These are phyloP conservation scores for Bradynema listronoti DNA, from an alignment of 1,140 invertebrate genomes.

Conservation along the genomic window DNA sequence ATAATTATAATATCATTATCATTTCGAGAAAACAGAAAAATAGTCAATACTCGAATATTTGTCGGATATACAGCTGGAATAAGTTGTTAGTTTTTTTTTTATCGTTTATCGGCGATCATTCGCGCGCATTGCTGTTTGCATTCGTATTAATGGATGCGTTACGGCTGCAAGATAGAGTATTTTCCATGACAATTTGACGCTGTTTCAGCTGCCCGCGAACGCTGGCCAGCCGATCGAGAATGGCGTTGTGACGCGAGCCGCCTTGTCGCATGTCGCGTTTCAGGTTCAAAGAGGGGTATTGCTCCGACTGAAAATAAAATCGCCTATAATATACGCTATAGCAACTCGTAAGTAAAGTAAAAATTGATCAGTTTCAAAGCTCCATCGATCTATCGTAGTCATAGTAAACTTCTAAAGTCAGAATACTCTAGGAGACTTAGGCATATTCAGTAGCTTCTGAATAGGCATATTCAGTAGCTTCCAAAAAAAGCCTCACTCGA, in stretches of 20 bases:
- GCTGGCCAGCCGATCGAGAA: conserved; percentile 37
- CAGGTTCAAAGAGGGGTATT: conserved; percentile 39
- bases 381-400: not conserved
- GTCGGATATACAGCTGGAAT: no score
- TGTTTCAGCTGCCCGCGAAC: conserved; percentile 34
- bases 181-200: no score
- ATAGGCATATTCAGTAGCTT: not conserved
- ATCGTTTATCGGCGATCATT: no score
- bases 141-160: no score
- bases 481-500: conserved; percentile 10
- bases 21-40: no score
- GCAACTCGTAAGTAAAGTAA: not conserved
- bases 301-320: conserved; percentile 25
- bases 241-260: conserved; percentile 35
- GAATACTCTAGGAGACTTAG: not conserved
- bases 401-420: not conserved
- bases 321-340: not conserved
- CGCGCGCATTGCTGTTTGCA: no score
- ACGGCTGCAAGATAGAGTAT: no score
- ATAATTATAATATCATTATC: no score
- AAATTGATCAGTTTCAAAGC: not conserved
- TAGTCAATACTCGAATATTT: no score
- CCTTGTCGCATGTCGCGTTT: conserved; percentile 34
- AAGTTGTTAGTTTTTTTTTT: no score
- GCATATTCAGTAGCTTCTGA: not conserved